These are phyloP conservation scores for Pyrocoelia pectoralis DNA, from an alignment of 2,888 invertebrate genomes.

Conservation along the genomic window DNA sequence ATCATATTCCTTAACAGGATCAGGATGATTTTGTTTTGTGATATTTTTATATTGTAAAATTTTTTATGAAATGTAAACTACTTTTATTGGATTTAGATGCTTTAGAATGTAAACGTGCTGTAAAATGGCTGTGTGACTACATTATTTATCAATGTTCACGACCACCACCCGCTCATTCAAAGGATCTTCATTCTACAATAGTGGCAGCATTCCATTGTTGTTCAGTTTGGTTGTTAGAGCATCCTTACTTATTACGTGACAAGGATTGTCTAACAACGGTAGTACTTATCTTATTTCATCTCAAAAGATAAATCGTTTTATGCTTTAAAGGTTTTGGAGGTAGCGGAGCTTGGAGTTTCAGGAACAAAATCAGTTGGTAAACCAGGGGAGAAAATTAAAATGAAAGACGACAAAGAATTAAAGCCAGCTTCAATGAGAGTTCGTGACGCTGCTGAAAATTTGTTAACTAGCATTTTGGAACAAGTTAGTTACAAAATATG, in stretches of 20 bases:
- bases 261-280: conserved; percentile 92
- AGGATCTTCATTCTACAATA: conserved; percentile 93
- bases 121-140: conserved; percentile 98
- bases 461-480: conserved; percentile 89
- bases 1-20: too few relatives aligned
- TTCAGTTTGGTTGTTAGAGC: conserved; percentile 90
- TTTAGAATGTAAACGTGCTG: conserved; percentile 88
- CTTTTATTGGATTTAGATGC: too few relatives aligned
- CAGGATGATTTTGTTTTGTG: too few relatives aligned
- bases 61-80: too few relatives aligned
- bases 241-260: conserved; percentile 89
- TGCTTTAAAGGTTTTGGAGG: conserved; percentile 73
- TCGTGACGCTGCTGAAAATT: conserved; percentile 94
- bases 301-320: not conserved
- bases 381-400: conserved; percentile 86
- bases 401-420: conserved; percentile 95
- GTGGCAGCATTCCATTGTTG: conserved; percentile 93
- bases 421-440: conserved; percentile 98
- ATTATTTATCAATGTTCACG: conserved; percentile 94
- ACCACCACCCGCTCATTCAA: conserved; percentile 92
- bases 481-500: conserved; percentile 66
- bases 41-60: too few relatives aligned
- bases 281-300: not conserved
- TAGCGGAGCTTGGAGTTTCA: conserved; percentile 96
- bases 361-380: conserved; percentile 91